Base-by-base conservation (phyloP, 1,140 invertebrate genomes). In the Calephelis virginiensis region DNA sequence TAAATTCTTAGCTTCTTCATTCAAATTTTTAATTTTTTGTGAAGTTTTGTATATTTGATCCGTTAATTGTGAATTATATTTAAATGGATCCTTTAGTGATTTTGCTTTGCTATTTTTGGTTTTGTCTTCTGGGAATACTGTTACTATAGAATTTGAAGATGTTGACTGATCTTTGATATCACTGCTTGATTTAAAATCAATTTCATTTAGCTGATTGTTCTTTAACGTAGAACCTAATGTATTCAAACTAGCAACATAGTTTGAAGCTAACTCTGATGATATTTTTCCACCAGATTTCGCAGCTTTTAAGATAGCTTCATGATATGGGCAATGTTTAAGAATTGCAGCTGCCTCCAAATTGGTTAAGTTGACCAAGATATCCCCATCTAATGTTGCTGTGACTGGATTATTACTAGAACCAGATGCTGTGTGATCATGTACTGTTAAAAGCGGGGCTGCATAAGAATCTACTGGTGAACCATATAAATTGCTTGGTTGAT, bases 381-480 rank as follows among this genome's bases (percentile, higher is more conserved):
- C 83, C 11, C 89, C 90, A 70, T 92, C 90, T 5, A 92, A 40
- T 10, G 86, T 87, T 0, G 91, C 81, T 6, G 89, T 86, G 0
- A 92, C 75, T 7, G 78, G 71, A 43, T 86, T 90, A 1, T 74
- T 83, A 28, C 77, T 81, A 13, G 87, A 90, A 0, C 87, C 91
- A 49, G 91, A 83, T 9, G 86, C 87, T 13, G 91, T 91, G 48
- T 91, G 87, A 50, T 92, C 92, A 64, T 86, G 86, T 11, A 92
- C 82, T 40, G 89, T 90, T 8, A 90, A 68, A 10, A 92, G 73
- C 1, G 93, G 92, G 11, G 79, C 91, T 13, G 86, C 85, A 66
- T 93, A 93, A n/a, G 92, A 92, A 47, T 92, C 91, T 37, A 92
- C 84, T 6, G 91, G 86, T 5, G 89, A 88, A n/a, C 90, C 85